Evolutionary conservation across 2,797 vertebrate species (phyloP).

Genomic region (Hyperoplus lanceolatus): DNA sequence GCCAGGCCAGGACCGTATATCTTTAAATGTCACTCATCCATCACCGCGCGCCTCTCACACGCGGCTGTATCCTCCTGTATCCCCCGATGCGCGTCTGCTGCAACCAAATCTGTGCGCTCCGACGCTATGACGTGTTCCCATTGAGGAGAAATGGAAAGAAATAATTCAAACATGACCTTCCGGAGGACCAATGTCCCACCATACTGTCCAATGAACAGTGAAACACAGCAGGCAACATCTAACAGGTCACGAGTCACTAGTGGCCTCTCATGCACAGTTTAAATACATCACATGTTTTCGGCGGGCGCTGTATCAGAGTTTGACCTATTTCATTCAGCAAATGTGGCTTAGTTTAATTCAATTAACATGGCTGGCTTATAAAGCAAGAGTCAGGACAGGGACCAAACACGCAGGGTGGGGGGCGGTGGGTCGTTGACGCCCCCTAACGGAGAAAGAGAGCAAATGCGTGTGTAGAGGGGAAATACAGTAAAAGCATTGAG

Average conservation of each 20-base stretch:
- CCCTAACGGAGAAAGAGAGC: conserved; percentile 60
- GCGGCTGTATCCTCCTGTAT: conserved; percentile 56
- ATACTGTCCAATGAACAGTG: neutral
- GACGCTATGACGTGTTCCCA: conserved; percentile 67
- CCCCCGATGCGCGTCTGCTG: conserved; percentile 65
- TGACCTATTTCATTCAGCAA: neutral
- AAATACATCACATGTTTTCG: neutral
- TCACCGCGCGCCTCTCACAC: neutral
- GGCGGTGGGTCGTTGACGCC: conserved; percentile 55
- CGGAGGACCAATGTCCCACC: neutral
- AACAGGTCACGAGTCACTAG: neutral
- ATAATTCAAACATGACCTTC: conserved; percentile 35
- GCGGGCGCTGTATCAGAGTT: neutral
- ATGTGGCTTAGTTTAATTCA: conserved; percentile 18
- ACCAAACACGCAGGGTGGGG: conserved; percentile 12
- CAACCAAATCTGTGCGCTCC: conserved; percentile 43
- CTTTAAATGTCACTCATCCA: conserved; percentile 47
- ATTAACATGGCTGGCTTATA: conserved; percentile 41
- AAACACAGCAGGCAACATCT: neutral
- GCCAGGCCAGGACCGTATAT: conserved; percentile 10
- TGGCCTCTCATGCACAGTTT: neutral
- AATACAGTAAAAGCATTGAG: no score
- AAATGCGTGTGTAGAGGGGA: neutral
- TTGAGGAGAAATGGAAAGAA: conserved; percentile 58
- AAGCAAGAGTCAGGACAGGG: conserved; percentile 42